phyloP scores from a whole-genome alignment of 92 coral and sea anemone genomes.

The Phenganax marumi region DNA sequence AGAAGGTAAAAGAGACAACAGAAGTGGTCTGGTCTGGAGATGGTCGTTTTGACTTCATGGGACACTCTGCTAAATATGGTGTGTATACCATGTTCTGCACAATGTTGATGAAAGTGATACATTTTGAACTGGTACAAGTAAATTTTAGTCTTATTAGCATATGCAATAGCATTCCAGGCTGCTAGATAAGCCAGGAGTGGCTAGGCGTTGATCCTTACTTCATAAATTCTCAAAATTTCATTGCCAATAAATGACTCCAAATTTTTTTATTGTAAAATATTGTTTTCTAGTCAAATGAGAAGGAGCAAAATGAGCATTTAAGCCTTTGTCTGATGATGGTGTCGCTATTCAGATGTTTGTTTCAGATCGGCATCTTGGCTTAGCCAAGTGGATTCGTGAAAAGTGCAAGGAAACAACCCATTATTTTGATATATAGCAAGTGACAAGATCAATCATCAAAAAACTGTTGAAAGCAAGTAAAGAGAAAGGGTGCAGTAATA shows the following conservation, averaged over 20 bases:
- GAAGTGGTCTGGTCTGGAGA: conserved; percentile 38
- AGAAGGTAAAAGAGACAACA: conserved; percentile 25
- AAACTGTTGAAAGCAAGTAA: conserved; percentile 58
- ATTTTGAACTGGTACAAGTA: conserved; percentile 53
- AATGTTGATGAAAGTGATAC: conserved; percentile 38
- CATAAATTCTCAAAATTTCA: background rate
- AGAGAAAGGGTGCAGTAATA: conserved; percentile 54
- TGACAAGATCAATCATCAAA: conserved; percentile 60
- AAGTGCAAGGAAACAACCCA: conserved; percentile 43
- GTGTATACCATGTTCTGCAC: conserved; percentile 31
- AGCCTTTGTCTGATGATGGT: conserved; percentile 39
- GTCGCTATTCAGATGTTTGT: conserved; percentile 46
- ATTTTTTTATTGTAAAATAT: background rate
- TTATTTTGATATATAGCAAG: conserved; percentile 67
- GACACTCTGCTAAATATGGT: conserved; percentile 23
- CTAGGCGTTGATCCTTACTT: background rate
- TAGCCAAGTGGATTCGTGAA: conserved; percentile 62
- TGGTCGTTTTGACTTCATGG: conserved; percentile 9
- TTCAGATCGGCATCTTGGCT: conserved; percentile 59
- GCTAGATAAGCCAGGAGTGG: too few relatives aligned
- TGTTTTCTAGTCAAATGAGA: conserved; percentile 65
- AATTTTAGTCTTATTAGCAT: background rate
- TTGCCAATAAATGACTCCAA: background rate
- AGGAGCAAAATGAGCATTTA: conserved; percentile 59
- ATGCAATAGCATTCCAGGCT: background rate